Conservation (phyloP, 2,888 invertebrate species). For the Chloroclysta siterata region DNA sequence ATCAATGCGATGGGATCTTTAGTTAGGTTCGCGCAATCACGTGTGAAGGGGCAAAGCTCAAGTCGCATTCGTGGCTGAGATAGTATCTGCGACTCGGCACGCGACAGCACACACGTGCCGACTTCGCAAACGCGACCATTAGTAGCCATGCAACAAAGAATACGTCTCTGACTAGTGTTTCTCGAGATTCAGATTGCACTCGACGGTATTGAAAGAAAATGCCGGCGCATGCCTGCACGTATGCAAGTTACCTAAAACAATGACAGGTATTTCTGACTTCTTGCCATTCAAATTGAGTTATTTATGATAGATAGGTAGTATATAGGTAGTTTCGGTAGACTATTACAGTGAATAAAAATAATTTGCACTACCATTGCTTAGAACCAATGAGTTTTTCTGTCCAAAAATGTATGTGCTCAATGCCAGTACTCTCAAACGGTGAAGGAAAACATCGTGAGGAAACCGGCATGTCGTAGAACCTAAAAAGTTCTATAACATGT, state of each 20-base stretch:
- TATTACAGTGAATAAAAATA: no score
- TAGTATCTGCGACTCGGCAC: conserved; percentile 76
- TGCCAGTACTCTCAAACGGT: no score
- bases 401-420: no score
- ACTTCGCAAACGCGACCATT: conserved; percentile 55
- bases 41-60: conserved; percentile 81
- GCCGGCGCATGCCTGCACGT: conserved; percentile 35
- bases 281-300: conserved; percentile 16
- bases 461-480: no score
- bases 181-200: conserved; percentile 52
- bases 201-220: conserved; percentile 47
- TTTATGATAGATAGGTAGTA: conserved; percentile 1
- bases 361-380: no score
- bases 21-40: conserved; percentile 72
- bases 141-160: conserved; percentile 55
- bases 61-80: conserved; percentile 76
- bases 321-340: neutral
- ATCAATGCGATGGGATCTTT: conserved; percentile 76
- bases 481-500: no score
- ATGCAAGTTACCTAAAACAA: conserved; percentile 30
- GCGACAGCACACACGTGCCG: conserved; percentile 73
- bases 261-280: conserved; percentile 24
- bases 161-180: conserved; percentile 50
- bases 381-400: no score
- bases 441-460: no score